phyloP scores from a whole-genome alignment of 2,888 invertebrate genomes.

The Leistus spinibarbis region DNA sequence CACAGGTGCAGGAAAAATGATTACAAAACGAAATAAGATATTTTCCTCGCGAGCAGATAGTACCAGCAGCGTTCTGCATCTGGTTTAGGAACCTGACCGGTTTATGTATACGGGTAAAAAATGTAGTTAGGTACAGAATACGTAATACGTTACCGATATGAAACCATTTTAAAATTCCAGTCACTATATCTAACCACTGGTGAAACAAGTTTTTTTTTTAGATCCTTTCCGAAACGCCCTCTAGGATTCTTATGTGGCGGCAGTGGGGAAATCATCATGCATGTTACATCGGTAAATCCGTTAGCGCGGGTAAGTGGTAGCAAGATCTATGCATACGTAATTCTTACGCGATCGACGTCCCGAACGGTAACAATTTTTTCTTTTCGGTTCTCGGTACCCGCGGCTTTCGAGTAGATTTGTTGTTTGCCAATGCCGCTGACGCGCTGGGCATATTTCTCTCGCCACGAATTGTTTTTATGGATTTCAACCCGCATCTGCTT shows the following conservation, averaged over 20 bases:
- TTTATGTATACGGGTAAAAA: slow-evolving; percentile 28
- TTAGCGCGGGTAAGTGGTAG: slow-evolving; percentile 27
- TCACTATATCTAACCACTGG: slow-evolving; percentile 25
- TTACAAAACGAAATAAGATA: background rate
- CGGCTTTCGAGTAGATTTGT: slow-evolving; percentile 16
- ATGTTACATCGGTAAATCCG: slow-evolving; percentile 37
- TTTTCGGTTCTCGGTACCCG: background rate
- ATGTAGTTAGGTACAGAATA: slow-evolving; percentile 34
- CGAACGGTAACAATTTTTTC: slow-evolving; percentile 21
- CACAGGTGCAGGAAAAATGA: background rate
- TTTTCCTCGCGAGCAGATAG: background rate
- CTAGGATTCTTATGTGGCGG: slow-evolving; percentile 17
- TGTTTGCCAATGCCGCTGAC: slow-evolving; percentile 15
- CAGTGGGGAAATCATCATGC: slow-evolving; percentile 35
- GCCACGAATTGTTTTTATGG: slow-evolving; percentile 27
- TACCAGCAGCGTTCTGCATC: background rate
- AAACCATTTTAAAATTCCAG: slow-evolving; percentile 34
- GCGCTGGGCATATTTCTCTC: slow-evolving; percentile 7
- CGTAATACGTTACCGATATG: slow-evolving; percentile 29
- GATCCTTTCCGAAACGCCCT: background rate
- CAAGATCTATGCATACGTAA: slow-evolving; percentile 38
- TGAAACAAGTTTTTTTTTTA: slow-evolving; percentile 32
- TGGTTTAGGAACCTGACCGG: slow-evolving; percentile 29
- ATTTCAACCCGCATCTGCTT: slow-evolving; percentile 1
- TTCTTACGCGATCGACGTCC: slow-evolving; percentile 13